These are phyloP conservation scores for Tethya wilhelma DNA, from an alignment of 37 sponge, comb jelly and placozoan genomes.

Conservation along the genomic window DNA sequence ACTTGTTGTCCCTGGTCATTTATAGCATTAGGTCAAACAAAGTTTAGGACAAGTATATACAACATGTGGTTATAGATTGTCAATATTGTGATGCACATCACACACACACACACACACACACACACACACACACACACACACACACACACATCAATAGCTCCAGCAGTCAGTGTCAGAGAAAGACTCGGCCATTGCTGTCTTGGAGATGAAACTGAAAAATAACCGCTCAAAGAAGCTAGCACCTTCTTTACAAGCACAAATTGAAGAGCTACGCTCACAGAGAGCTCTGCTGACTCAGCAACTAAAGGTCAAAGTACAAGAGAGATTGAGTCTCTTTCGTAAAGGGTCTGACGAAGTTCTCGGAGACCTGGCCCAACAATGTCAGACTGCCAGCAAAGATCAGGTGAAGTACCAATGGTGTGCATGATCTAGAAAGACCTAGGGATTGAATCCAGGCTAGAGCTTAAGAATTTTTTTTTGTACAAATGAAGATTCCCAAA, in stretches of 20 bases:
- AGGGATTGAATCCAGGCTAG: no score
- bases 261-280: slow-evolving; percentile 1
- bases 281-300: slow-evolving; percentile 19
- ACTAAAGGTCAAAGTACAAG: slow-evolving; percentile 26
- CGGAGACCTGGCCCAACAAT: not conserved
- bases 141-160: not conserved
- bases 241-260: not conserved
- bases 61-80: not conserved
- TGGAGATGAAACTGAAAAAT: no score
- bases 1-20: no score
- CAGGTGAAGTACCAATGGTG: slow-evolving; percentile 11
- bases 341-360: slow-evolving; percentile 1
- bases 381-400: not conserved
- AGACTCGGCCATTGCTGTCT: slow-evolving; percentile 40
- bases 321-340: slow-evolving; percentile 7
- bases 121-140: no score
- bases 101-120: no score
- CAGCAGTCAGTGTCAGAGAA: slow-evolving; percentile 28
- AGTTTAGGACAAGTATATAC: not conserved
- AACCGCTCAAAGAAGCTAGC: not conserved
- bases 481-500: no score
- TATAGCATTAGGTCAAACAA: no score
- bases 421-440: no score
- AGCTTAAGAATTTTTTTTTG: no score
- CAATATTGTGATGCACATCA: not conserved